Conservation (phyloP, 2,797 vertebrate species). For the Coracias cyanogaster region DNA sequence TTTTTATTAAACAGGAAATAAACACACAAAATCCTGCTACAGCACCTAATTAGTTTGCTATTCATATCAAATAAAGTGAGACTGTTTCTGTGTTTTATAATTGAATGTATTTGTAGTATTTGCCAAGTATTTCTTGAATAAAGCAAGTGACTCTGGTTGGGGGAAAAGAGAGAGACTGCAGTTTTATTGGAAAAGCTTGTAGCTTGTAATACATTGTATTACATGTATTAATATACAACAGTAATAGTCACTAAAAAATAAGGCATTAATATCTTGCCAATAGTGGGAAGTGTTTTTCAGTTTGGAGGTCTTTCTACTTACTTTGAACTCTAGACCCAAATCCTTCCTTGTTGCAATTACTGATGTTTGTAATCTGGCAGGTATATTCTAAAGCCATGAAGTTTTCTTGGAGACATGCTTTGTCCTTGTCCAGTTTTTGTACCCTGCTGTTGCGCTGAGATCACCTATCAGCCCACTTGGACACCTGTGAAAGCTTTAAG, state of each 20-base stretch:
- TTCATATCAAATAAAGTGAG: conserved; percentile 65
- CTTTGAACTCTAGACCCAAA: background rate
- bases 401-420: background rate
- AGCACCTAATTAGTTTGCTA: conserved; percentile 76
- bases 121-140: background rate
- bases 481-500: background rate
- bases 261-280: background rate
- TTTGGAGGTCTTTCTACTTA: background rate
- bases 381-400: background rate
- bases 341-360: background rate
- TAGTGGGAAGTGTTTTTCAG: background rate
- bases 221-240: background rate
- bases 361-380: background rate
- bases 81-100: conserved; percentile 35
- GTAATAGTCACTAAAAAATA: background rate
- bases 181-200: background rate
- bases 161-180: background rate
- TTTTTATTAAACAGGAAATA: conserved; percentile 82
- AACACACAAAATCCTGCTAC: conserved; percentile 68
- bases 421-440: background rate
- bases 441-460: background rate
- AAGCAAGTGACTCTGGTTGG: background rate
- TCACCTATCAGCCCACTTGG: background rate
- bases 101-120: background rate
- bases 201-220: background rate